A percentile compares a stretch with the other conserved stretches of the same genome.
phyloP scores from a whole-genome alignment of 2,888 invertebrate genomes.

The Auanema sp. region DNA sequence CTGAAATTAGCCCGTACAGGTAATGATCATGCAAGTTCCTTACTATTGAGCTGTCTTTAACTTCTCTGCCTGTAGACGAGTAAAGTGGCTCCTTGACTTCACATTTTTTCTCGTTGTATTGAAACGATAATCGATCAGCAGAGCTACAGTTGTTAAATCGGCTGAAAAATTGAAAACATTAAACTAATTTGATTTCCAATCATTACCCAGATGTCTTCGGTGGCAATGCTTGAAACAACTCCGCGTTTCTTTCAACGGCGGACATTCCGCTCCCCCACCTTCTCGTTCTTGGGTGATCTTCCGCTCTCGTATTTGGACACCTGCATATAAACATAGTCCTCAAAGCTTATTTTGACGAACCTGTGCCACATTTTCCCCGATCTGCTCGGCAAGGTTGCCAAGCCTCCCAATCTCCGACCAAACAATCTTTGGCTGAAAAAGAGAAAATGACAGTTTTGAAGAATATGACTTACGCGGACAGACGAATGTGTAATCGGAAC shows the following conservation, averaged over 20 bases:
- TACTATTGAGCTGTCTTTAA: constrained; percentile 27
- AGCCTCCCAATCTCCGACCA: constrained; percentile 43
- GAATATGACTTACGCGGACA: constrained; percentile 49
- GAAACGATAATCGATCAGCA: constrained; percentile 54
- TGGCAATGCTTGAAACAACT: constrained; percentile 49
- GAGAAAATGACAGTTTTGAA: neutral
- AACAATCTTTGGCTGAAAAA: constrained; percentile 51
- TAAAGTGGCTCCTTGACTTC: constrained; percentile 27
- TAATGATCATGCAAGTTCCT: no score
- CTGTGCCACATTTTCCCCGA: constrained; percentile 44
- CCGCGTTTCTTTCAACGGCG: constrained; percentile 40
- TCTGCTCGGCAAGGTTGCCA: constrained; percentile 50
- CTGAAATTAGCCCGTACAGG: constrained; percentile 31
- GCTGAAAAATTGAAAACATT: constrained; percentile 4
- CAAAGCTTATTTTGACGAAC: constrained; percentile 24
- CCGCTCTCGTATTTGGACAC: constrained; percentile 21
- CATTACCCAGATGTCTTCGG: neutral
- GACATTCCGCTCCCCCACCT: constrained; percentile 46
- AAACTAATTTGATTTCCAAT: constrained; percentile 1
- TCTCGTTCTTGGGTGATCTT: constrained; percentile 29
- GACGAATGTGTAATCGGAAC: constrained; percentile 54
- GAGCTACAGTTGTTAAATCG: constrained; percentile 58
- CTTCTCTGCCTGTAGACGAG: constrained; percentile 34
- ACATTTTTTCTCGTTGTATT: constrained; percentile 36
- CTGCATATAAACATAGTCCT: neutral